A percentile compares a stretch with the other conserved stretches of the same genome.
phyloP scores from a whole-genome alignment of 2,113 vertebrate genomes.

The Zosterops lateralis region DNA sequence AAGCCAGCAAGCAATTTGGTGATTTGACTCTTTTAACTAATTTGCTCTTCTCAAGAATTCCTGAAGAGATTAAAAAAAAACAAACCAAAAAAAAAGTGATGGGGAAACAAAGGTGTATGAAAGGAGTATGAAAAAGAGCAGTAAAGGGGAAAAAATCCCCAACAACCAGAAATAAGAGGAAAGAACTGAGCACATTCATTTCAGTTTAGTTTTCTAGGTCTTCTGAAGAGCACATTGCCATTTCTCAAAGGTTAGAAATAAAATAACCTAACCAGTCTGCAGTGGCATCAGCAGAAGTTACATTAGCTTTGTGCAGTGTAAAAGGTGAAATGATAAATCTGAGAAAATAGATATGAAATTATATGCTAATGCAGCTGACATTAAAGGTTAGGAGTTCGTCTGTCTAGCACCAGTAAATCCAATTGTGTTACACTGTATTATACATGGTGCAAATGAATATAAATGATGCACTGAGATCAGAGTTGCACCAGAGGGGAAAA shows the following conservation, averaged over 20 bases:
- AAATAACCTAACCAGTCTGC: constrained; percentile 61
- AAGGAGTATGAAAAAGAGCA: not conserved
- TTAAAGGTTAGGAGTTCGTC: constrained; percentile 61
- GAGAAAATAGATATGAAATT: constrained; percentile 67
- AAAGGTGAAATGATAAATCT: constrained; percentile 71
- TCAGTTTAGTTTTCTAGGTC: constrained; percentile 57
- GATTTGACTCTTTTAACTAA: not conserved
- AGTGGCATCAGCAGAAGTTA: constrained; percentile 64
- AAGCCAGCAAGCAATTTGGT: not conserved
- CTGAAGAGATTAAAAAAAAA: not conserved
- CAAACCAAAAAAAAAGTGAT: not conserved
- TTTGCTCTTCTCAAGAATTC: not conserved
- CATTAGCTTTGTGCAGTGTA: constrained; percentile 62
- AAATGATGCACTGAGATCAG: constrained; percentile 53
- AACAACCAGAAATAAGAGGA: not conserved
- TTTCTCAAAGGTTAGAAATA: constrained; percentile 67
- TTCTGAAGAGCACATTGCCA: constrained; percentile 64
- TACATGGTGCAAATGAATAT: constrained; percentile 36
- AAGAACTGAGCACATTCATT: constrained; percentile 23
- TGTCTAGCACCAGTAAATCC: constrained; percentile 62
- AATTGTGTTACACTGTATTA: constrained; percentile 49
- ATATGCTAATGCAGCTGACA: constrained; percentile 65
- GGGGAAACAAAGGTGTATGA: not conserved
- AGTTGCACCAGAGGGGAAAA: constrained; percentile 41
- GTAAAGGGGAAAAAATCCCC: not conserved